Evolutionary conservation across 2,113 vertebrate species (phyloP), one percentile per base, ranked within the genome.

Genomic region (Glareola pratincola): DNA sequence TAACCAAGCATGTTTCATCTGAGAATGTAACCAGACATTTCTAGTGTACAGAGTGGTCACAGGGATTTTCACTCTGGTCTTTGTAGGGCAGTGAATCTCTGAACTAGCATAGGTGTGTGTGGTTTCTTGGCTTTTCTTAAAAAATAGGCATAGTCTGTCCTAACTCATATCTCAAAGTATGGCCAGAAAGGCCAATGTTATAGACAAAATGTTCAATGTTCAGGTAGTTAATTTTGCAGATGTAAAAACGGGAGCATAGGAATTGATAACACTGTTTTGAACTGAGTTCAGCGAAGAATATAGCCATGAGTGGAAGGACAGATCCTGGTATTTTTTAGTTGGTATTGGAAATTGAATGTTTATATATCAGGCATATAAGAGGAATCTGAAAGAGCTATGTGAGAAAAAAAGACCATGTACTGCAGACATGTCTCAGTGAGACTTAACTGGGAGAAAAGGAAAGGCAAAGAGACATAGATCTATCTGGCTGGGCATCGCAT

Each of bases 31-130:
- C 9, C 36, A 22, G 14, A 19, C 10, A 12, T 54, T 68, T 29
- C 59, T 60, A 37, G 2, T 0, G 0, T 51, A 4, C 27, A 2
- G 16, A 17, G 54, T 16, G 23, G 9, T 34, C 60, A 48, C 62
- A 36, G 74, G 50, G 68, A 8, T 32, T 45, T 56, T 60, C 50
- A 11, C 12, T 30, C 8, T 3, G 0, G 2, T 32, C 17, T 9
- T 34, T 18, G 54, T 23, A 47, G 51, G 27, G 27, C 71, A 78
- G 26, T 10, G 4, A 3, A 1, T 8, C 47, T 63, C 76, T 0
- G 3, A 64, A 16, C 7, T 63, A 63, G 62, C 45, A 12, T 9
- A 80, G 66, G 20, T 14, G 32, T n/a, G 26, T 37, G 34, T 51
- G 83, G 13, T 21, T 62, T 62, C 60, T 48, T 57, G 57, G 43